phyloP scores from a whole-genome alignment of 1,140 invertebrate species.

The Cryptotermes secundus region DNA sequence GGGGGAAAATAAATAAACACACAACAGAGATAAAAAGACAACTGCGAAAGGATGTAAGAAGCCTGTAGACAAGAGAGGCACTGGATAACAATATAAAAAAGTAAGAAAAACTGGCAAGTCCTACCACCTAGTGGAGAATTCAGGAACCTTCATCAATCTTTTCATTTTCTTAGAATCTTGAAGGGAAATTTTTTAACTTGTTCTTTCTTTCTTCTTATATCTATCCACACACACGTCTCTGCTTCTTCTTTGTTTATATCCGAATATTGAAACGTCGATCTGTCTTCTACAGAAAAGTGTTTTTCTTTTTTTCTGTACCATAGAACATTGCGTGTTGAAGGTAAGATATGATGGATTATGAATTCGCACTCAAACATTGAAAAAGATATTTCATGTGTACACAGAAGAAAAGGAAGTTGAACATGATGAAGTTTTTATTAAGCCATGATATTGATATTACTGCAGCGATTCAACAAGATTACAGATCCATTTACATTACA shows the following conservation, averaged over 20 bases:
- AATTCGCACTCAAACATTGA: conserved; percentile 12
- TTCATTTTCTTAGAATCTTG: conserved; percentile 6
- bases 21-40: background rate
- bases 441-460: background rate
- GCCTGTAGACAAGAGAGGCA: background rate
- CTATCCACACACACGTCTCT: background rate
- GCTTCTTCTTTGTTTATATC: background rate
- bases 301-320: background rate
- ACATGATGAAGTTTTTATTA: conserved; percentile 6
- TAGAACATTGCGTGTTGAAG: background rate
- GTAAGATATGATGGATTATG: conserved; percentile 15
- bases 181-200: background rate
- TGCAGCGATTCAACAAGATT: background rate
- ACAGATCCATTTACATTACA: background rate
- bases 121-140: conserved; percentile 2
- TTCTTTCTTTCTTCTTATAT: background rate
- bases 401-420: background rate
- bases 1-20: background rate
- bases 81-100: background rate
- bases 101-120: background rate
- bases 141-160: conserved; percentile 5
- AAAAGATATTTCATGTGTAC: background rate
- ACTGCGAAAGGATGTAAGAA: background rate
- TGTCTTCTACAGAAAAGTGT: background rate
- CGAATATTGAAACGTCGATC: background rate